Conservation (phyloP, 1,140 invertebrate species). For the Zaprionus kolodkinae region DNA sequence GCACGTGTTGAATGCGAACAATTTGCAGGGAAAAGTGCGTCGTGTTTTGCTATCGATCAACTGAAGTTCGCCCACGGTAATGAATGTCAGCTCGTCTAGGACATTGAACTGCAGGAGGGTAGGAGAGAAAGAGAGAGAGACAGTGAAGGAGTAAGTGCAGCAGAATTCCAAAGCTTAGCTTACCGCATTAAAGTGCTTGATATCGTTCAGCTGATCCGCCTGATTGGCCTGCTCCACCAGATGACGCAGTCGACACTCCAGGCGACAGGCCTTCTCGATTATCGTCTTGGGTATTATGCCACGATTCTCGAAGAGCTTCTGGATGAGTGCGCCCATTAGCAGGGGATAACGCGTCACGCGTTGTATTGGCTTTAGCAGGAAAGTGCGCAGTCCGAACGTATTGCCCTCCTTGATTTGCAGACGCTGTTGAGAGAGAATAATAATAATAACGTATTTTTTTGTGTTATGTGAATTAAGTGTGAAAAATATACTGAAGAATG, state of each 20-base stretch:
- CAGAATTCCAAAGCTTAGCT: too few species aligned
- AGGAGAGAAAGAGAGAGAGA: not conserved
- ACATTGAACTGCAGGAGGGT: slow-evolving; percentile 17
- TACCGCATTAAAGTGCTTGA: slow-evolving; percentile 43
- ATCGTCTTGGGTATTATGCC: slow-evolving; percentile 24
- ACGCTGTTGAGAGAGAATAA: slow-evolving; percentile 10
- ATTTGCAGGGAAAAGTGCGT: slow-evolving; percentile 40
- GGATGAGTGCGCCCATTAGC: slow-evolving; percentile 21
- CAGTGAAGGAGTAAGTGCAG: not conserved
- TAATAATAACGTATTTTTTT: too few species aligned
- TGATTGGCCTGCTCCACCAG: slow-evolving; percentile 46
- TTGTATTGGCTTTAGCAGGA: slow-evolving; percentile 48
- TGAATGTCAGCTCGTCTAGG: slow-evolving; percentile 33
- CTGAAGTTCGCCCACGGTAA: slow-evolving; percentile 28
- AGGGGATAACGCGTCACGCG: slow-evolving; percentile 43
- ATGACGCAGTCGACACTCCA: slow-evolving; percentile 36
- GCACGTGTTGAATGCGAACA: slow-evolving; percentile 50
- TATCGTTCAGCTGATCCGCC: slow-evolving; percentile 50
- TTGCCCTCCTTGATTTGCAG: slow-evolving; percentile 42
- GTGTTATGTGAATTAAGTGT: not conserved
- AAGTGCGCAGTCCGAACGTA: slow-evolving; percentile 41
- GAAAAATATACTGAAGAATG: too few species aligned
- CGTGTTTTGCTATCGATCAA: slow-evolving; percentile 22
- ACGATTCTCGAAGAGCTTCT: slow-evolving; percentile 36
- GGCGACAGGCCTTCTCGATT: slow-evolving; percentile 29